Evolutionary conservation across 2,888 invertebrate genomes (phyloP).

Genomic region (Amphipyra tragopoginis): DNA sequence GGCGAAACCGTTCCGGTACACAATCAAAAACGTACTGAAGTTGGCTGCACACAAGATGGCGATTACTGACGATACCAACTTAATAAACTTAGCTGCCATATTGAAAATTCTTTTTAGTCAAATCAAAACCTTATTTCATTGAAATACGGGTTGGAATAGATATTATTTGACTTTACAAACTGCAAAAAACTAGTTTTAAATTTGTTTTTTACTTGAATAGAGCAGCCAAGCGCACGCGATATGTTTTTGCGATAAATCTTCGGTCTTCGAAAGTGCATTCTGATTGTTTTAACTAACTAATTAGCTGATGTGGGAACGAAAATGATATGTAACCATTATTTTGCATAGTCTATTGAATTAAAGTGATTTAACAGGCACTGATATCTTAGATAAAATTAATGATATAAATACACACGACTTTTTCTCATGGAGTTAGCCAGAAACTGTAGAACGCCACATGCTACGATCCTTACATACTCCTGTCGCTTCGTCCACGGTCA

Average conservation of each 20-base stretch:
- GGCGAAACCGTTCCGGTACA: constrained; percentile 16
- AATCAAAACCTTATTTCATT: constrained; percentile 13
- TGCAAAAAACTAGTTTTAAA: constrained; percentile 28
- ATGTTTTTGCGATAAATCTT: constrained; percentile 53
- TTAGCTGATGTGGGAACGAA: constrained; percentile 34
- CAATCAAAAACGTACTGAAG: constrained; percentile 51
- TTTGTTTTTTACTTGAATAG: constrained; percentile 40
- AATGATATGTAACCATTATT: constrained; percentile 36
- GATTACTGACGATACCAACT: constrained; percentile 31
- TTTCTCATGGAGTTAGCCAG: no score
- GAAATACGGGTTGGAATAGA: constrained; percentile 11
- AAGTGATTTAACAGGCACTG: constrained; percentile 12
- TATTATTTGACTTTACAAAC: constrained; percentile 2
- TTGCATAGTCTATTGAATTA: not conserved
- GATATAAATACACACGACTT: no score
- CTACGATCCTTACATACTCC: no score
- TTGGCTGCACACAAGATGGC: constrained; percentile 35
- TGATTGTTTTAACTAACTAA: constrained; percentile 42
- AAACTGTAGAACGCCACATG: no score
- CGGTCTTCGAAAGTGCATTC: constrained; percentile 58
- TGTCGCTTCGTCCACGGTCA: no score
- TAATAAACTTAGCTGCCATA: constrained; percentile 15
- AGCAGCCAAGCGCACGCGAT: constrained; percentile 48
- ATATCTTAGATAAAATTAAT: not conserved
- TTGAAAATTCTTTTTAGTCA: constrained; percentile 10